These are phyloP conservation scores for Idaea aversata DNA, from an alignment of 2,888 invertebrate species.

Conservation along the genomic window DNA sequence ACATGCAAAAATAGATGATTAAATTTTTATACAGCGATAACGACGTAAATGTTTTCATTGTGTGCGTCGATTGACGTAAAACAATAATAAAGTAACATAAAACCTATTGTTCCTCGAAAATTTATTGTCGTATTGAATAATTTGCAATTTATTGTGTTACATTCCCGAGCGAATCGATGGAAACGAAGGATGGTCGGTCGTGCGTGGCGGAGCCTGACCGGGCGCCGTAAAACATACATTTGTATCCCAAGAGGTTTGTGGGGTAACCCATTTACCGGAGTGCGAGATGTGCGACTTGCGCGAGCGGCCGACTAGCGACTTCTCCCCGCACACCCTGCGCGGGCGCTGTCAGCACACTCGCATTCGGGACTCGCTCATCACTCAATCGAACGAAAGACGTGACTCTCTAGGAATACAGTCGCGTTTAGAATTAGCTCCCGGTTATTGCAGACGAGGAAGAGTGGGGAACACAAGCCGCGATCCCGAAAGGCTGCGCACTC, in stretches of 20 bases:
- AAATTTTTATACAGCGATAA: conserved; percentile 51
- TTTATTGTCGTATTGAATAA: conserved; percentile 13
- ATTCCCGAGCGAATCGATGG: conserved; percentile 14
- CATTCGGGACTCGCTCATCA: conserved; percentile 55
- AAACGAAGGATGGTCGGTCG: conserved; percentile 5
- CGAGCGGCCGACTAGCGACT: conserved; percentile 53
- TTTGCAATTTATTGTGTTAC: conserved; percentile 2
- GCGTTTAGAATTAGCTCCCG: conserved; percentile 21
- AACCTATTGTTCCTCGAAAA: conserved; percentile 27
- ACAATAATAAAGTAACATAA: conserved; percentile 17
- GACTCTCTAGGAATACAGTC: conserved; percentile 33
- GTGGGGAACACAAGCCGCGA: conserved; percentile 55
- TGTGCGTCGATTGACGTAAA: conserved; percentile 40
- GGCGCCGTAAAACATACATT: conserved; percentile 41
- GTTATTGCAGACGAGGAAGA: conserved; percentile 33
- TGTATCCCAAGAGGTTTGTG: conserved; percentile 77
- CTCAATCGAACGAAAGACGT: conserved; percentile 31
- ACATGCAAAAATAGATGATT: conserved; percentile 48
- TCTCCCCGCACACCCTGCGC: conserved; percentile 37
- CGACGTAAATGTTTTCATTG: conserved; percentile 36
- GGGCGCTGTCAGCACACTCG: conserved; percentile 47
- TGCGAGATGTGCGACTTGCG: conserved; percentile 42
- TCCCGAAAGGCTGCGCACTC: conserved; percentile 49
- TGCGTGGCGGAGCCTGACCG: conserved; percentile 27
- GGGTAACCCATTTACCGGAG: conserved; percentile 76